Percentiles rank a stretch among this genome's conserved stretches.
These are phyloP conservation scores for Panurus biarmicus DNA, from an alignment of 2,113 vertebrate species.

Conservation along the genomic window DNA sequence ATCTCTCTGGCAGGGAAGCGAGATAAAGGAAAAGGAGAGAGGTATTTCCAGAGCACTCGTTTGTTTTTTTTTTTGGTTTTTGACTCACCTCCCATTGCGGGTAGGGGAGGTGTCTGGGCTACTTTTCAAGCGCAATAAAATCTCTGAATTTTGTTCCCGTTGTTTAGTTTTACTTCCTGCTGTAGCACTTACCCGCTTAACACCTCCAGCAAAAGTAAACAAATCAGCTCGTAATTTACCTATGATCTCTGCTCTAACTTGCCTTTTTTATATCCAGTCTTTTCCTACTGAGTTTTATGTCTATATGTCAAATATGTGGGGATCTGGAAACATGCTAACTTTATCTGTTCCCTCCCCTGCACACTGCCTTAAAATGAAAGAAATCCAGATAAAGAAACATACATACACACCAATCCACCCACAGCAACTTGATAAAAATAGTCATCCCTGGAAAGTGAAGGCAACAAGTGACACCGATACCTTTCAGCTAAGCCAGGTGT, in stretches of 20 bases:
- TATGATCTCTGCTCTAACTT: slow-evolving; percentile 48
- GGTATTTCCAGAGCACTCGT: not conserved
- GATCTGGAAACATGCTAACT: slow-evolving; percentile 24
- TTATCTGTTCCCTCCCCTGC: not conserved
- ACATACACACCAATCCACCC: not conserved
- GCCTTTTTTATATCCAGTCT: not conserved
- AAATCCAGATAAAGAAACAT: not conserved
- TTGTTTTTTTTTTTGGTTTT: no score
- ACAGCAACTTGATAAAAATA: slow-evolving; percentile 8
- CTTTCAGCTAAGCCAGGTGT: slow-evolving; percentile 49
- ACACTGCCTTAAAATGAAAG: not conserved
- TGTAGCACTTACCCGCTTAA: not conserved
- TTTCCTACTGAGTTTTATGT: not conserved
- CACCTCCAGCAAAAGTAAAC: slow-evolving; percentile 61
- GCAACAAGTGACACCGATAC: not conserved
- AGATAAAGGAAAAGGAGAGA: not conserved
- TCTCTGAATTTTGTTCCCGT: slow-evolving; percentile 14
- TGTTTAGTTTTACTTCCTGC: slow-evolving; percentile 57
- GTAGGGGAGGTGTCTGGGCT: slow-evolving; percentile 3
- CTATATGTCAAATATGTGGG: not conserved
- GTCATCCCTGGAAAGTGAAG: slow-evolving; percentile 54
- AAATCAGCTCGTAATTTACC: slow-evolving; percentile 43
- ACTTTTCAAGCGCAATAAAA: slow-evolving; percentile 30
- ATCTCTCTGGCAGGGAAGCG: not conserved
- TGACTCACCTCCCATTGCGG: not conserved